Conservation (phyloP, 2,113 vertebrate species). For the Solea senegalensis region DNA sequence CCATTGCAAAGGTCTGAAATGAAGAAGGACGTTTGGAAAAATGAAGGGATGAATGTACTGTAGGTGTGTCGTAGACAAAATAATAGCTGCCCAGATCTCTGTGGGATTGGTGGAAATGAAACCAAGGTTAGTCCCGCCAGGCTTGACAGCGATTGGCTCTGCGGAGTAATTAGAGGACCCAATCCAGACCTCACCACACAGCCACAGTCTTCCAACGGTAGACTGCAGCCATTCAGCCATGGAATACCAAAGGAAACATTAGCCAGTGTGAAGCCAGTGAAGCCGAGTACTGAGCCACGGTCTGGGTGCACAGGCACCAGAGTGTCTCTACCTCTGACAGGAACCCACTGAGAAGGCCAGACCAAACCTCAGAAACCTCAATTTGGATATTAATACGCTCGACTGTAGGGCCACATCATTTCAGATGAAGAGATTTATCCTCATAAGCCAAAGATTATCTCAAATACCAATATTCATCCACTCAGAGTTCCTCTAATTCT, state of each 20-base stretch:
- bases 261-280: conserved; percentile 57
- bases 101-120: conserved; percentile 51
- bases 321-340: conserved; percentile 75
- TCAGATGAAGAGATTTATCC: conserved; percentile 56
- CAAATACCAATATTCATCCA: conserved; percentile 52
- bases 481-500: conserved; percentile 36
- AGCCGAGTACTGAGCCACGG: conserved; percentile 60
- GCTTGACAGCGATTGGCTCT: conserved; percentile 59
- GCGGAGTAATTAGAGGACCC: conserved; percentile 63
- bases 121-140: conserved; percentile 48
- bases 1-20: conserved; percentile 44
- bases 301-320: conserved; percentile 77
- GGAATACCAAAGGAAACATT: conserved; percentile 61
- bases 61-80: conserved; percentile 67
- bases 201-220: conserved; percentile 65
- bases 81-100: conserved; percentile 56
- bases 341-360: conserved; percentile 67
- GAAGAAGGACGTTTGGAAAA: conserved; percentile 58
- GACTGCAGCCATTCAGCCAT: conserved; percentile 65
- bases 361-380: conserved; percentile 74
- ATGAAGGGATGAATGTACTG: conserved; percentile 53
- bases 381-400: conserved; percentile 69
- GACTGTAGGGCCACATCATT: conserved; percentile 42
- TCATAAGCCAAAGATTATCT: conserved; percentile 51
- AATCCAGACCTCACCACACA: conserved; percentile 69